Conservation (phyloP, 2,888 invertebrate genomes). For the Aleiodes leptofemur region DNA sequence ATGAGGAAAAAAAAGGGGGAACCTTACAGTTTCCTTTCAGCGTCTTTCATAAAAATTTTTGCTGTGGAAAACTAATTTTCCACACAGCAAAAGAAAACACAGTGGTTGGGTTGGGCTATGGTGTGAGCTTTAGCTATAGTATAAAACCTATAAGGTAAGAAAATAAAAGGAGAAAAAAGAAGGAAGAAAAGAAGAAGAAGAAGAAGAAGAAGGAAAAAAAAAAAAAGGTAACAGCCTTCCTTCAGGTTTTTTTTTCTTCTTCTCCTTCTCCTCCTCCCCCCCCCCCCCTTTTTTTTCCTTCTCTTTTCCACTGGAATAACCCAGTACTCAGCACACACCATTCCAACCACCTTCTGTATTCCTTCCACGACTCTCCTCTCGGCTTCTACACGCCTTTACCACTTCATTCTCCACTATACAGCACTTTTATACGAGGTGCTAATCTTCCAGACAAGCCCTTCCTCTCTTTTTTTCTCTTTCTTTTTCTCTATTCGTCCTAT, state of each 20-base stretch:
- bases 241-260: slow-evolving; percentile 31
- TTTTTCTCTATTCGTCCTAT: background rate
- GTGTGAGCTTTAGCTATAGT: slow-evolving; percentile 1
- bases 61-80: slow-evolving; percentile 75
- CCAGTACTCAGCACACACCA: slow-evolving; percentile 37
- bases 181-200: slow-evolving; percentile 48
- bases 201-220: slow-evolving; percentile 39
- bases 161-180: slow-evolving; percentile 20
- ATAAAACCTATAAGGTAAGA: background rate
- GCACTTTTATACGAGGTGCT: slow-evolving; percentile 75
- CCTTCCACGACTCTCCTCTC: background rate
- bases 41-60: slow-evolving; percentile 73
- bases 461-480: slow-evolving; percentile 46
- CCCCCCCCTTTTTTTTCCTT: slow-evolving; percentile 26
- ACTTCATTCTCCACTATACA: slow-evolving; percentile 65
- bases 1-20: slow-evolving; percentile 69
- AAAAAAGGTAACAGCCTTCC: slow-evolving; percentile 5
- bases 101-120: slow-evolving; percentile 49
- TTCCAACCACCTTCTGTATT: slow-evolving; percentile 38
- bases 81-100: slow-evolving; percentile 61
- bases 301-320: slow-evolving; percentile 34
- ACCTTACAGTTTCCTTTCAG: slow-evolving; percentile 73
- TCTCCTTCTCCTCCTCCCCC: too few species aligned
- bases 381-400: slow-evolving; percentile 27
- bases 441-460: slow-evolving; percentile 73